Evolutionary conservation across 2,888 invertebrate species (phyloP), one percentile per base, ranked within the genome.

Genomic region (Latheticus oryzae): DNA sequence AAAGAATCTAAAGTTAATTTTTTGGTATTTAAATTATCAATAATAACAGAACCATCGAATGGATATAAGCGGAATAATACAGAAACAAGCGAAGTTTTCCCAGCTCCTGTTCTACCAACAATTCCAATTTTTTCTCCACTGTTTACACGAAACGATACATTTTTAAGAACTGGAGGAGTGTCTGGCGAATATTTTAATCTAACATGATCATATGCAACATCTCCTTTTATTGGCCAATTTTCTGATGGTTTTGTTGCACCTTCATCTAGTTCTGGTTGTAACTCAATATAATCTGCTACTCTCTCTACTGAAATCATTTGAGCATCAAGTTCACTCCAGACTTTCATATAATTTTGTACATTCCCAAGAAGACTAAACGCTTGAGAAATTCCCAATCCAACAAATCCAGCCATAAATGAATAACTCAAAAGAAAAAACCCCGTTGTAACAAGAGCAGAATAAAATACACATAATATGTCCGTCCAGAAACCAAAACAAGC

Each of bases 31-130:
- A 91, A 72, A n/a, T 83, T 85, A 72, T 95, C 95, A 47, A 95
- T 89, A 54, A 79, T 76, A 19, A 95, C 85, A 11, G 79, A 75
- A 1, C 95, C 95, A 28, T 87, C 86, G 15, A 90, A 84, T 43
- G 88, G 87, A 0, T 90, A 85, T 64, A 95, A 76, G 2, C 92
- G 84, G 77, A 95, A 95, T 12, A 95, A 79, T 0, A 93, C 89
- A 2, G 90, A 85, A 63, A 91, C 88, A 12, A 91, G 78, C 0
- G 91, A 90, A 0, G 89, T 89, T 75, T 91, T 91, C 12, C 93
- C 93, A 3, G 93, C 93, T 1, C 93, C 93, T 0, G 93, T 93
- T 42, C 93, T 84, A 0, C 93, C 93, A 1, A 91, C 91, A 57
- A 92, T 88, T 28, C 92, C 92, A 26, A 91, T 83, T 80, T 87